These are phyloP conservation scores for Crotophaga sulcirostris DNA, from an alignment of 2,113 vertebrate species.

Conservation along the genomic window DNA sequence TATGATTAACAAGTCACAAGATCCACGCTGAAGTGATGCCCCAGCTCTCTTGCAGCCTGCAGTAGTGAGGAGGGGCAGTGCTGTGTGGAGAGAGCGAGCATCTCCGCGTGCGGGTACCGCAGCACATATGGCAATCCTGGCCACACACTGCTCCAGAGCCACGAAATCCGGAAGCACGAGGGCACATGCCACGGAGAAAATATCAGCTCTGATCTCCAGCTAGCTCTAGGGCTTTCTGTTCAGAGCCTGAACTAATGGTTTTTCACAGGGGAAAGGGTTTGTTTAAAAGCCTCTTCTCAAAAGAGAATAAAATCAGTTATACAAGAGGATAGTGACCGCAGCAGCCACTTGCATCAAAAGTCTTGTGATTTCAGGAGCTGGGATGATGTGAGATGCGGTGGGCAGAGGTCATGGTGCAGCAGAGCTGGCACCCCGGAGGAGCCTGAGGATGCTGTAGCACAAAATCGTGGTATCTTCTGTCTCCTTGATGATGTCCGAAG, in stretches of 20 bases:
- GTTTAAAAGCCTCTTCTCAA: background rate
- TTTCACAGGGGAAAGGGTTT: background rate
- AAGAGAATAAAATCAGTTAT: background rate
- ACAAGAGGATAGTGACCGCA: background rate
- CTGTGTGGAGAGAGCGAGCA: background rate
- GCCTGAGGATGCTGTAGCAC: background rate
- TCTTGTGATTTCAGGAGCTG: background rate
- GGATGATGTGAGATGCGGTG: background rate
- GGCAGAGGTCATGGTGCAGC: background rate
- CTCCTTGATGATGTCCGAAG: background rate
- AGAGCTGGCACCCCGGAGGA: fast-evolving
- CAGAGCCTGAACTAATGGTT: background rate
- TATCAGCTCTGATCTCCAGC: background rate
- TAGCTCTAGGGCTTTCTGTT: background rate
- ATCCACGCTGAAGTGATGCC: background rate
- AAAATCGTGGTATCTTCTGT: background rate
- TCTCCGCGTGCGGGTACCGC: background rate
- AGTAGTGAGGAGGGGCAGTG: background rate
- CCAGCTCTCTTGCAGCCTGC: background rate
- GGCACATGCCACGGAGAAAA: background rate
- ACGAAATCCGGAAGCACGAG: background rate
- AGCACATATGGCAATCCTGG: slow-evolving; percentile 52
- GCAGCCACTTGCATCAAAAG: background rate
- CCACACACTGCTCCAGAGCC: slow-evolving; percentile 36
- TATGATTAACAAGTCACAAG: background rate